Evolutionary conservation across 2,113 vertebrate species (phyloP), one percentile per base, ranked within the genome.

Genomic region (Gallinago jamesoni): DNA sequence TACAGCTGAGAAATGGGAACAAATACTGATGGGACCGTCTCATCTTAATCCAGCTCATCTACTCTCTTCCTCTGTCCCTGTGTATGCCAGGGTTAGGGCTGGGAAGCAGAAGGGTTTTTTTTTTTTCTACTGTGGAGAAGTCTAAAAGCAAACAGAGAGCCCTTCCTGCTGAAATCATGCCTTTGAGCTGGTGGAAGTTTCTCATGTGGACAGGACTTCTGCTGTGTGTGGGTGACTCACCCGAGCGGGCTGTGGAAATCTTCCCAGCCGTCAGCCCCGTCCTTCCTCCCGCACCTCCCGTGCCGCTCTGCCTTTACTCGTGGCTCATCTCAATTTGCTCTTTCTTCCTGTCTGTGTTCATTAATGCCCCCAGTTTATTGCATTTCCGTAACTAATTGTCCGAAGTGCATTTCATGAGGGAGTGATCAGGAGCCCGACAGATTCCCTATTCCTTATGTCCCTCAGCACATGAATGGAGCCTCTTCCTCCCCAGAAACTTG

Each of bases 51-150:
- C 53, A 64, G 25, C 53, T 85, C 59, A 57, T 66, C 41, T 28
- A 0, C 27, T n/a, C 6, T 37, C 33, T n/a, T 41, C 3, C 35
- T 27, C 47, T 60, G 50, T 41, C 66, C 35, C 10, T 0, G 0
- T 27, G 30, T 21, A 27, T 27, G 53, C 43, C 56, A 30, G 67
- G 21, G 39, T 12, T 73, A 8, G 72, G 25, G 14, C 28, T 78
- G 52, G 50, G 22, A 20, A 18, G 2, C 25, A 27, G 20, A 39
- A 90, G 25, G 6, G 6, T 5, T 39, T 43, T 43, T 6, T 43
- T 43, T 6, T n/a, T 12, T 43, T 7, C 43, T 55, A 0, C 14
- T 3, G 9, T 31, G 33, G 31, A 68, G 17, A 41, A 88, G 15
- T 6, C 43, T 39, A 20, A 79, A 60, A 47, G 5, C 8, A 28